A percentile compares a stretch with the other conserved stretches of the same genome.
Conservation (phyloP, 1,140 invertebrate genomes). For the Papilio machaon region DNA sequence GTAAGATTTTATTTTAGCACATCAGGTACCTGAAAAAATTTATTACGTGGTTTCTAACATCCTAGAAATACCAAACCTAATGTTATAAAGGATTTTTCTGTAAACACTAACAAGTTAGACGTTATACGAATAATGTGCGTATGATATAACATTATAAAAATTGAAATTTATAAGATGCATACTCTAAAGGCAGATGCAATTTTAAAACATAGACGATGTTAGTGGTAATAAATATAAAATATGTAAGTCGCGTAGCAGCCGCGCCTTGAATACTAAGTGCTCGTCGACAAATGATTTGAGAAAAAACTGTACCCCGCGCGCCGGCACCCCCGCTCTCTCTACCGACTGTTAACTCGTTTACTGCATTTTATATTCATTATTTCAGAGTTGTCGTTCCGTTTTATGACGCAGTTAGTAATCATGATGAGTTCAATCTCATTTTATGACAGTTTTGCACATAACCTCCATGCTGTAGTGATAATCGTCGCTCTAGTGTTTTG, state of each 20-base stretch:
- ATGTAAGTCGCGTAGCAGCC: conserved; percentile 54
- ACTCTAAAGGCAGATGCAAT: conserved; percentile 59
- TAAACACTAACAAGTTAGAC: neutral
- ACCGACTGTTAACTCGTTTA: conserved; percentile 51
- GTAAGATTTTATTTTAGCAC: too few relatives aligned
- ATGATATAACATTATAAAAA: neutral
- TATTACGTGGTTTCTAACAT: too few relatives aligned
- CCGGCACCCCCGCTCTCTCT: neutral
- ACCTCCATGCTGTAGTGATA: neutral
- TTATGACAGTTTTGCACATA: conserved; percentile 25
- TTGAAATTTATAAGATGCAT: conserved; percentile 44
- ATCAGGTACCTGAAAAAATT: too few relatives aligned
- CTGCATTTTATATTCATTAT: conserved; percentile 67
- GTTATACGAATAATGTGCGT: neutral
- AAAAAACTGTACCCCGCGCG: conserved; percentile 48
- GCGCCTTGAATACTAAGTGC: conserved; percentile 63
- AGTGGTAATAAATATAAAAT: conserved; percentile 75
- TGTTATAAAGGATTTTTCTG: neutral
- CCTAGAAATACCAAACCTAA: too few relatives aligned
- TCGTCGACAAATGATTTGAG: conserved; percentile 66
- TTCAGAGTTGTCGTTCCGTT: conserved; percentile 49
- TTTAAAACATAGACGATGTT: conserved; percentile 56
- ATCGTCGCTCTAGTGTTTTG: neutral
- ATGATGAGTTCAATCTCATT: conserved; percentile 42
- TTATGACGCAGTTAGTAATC: conserved; percentile 57